Percentiles rank a stretch among this genome's conserved stretches.
Conservation (phyloP, 2,888 invertebrate species). For the Meliscaeva auricollis region DNA sequence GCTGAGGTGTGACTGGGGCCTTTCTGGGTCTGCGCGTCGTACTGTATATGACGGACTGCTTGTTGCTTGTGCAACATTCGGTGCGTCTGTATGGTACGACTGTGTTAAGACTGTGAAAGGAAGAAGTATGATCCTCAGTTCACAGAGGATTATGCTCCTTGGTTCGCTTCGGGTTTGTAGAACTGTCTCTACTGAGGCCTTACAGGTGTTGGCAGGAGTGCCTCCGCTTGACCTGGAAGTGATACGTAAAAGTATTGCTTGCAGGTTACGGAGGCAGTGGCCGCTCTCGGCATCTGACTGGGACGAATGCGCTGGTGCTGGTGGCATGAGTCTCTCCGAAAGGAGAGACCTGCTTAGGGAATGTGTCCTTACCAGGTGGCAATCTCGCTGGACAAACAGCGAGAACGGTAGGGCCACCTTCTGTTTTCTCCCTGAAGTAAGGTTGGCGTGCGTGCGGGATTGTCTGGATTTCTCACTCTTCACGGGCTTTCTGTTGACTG, state of each 20-base stretch:
- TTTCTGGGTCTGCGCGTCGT: neutral
- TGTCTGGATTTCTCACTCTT: neutral
- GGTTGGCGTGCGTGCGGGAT: neutral
- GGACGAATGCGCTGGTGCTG: neutral
- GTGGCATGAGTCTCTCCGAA: neutral
- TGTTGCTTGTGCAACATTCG: conserved; percentile 6
- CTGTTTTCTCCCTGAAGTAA: neutral
- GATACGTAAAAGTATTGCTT: conserved; percentile 2
- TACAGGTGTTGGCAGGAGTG: neutral
- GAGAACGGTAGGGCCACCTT: neutral
- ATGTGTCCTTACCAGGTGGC: neutral
- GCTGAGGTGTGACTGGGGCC: neutral
- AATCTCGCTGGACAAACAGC: neutral
- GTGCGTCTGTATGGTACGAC: neutral
- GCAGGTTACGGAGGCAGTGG: neutral
- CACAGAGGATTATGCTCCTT: neutral
- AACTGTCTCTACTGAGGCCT: neutral
- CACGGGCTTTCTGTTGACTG: neutral
- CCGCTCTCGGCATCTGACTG: neutral
- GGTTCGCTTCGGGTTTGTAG: neutral
- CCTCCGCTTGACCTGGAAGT: neutral
- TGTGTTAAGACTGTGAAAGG: neutral
- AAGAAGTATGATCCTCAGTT: neutral
- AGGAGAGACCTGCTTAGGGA: neutral
- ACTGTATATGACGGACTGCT: neutral